Evolutionary conservation across 2,797 vertebrate species (phyloP), one percentile per base, ranked within the genome.

Genomic region (Galaxias olidus): DNA sequence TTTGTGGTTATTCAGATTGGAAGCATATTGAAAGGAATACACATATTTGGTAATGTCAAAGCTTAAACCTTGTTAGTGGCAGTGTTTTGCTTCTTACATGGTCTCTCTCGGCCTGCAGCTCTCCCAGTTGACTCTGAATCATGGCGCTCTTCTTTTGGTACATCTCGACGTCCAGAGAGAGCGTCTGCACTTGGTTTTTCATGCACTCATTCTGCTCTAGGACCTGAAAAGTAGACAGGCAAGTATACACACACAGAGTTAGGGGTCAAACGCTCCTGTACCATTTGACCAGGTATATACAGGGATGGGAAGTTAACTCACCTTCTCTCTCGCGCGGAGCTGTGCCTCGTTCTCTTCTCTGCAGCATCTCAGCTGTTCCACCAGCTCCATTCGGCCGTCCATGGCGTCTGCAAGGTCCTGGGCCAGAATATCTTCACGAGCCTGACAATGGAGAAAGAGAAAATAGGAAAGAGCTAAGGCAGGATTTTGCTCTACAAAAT

Each of bases 101-200:
- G 81, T 95, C 93, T 65, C 94, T 87, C 73, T 97, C 95, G n/a
- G 87, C 81, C 86, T 93, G 93, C 63, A 97, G 92, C 49, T 94
- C 93, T 0, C 76, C 87, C 76, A 93, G 77, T 71, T 96, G 95
- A 68, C 63, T 78, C 79, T 95, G 93, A 56, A 95, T 88, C 1
- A 92, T 76, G 0, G 69, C 78, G 68, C 81, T 85, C 87, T 93
- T 95, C 84, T 95, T 91, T 80, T 88, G 88, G 72, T 92, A 92
- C 80, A 94, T 90, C 76, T 92, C 91, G 55, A 91, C 92, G 77
- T 96, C 93, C 77, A 93, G 76, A 59, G 90, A 89, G 13, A 92
- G 84, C 79, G 92, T 92, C 76, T 89, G 83, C 74, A 93, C 89
- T 83, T 94, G 87, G 1, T 95, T 86, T 51, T 86, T 65, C 17